Conservation (phyloP, 2,888 invertebrate species). For the Drosophila paranaensis region DNA sequence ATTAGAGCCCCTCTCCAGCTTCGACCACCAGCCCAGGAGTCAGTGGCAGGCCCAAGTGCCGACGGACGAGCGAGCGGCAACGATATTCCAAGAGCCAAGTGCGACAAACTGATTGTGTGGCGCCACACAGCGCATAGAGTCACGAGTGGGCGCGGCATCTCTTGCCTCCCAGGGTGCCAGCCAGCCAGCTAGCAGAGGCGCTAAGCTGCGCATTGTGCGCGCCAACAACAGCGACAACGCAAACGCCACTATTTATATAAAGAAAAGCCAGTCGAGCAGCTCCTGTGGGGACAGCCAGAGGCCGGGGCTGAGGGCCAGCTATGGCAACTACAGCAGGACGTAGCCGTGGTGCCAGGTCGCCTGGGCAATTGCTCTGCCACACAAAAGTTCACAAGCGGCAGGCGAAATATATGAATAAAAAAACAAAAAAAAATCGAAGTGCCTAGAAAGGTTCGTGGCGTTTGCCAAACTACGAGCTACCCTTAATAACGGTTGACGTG, state of each 20-base stretch:
- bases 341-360: constrained; percentile 27
- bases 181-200: constrained; percentile 21
- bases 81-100: constrained; percentile 57
- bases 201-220: constrained; percentile 73
- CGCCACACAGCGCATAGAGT: constrained; percentile 36
- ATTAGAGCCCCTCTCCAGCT: constrained; percentile 60
- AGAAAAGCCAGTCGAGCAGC: constrained; percentile 57
- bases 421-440: neutral
- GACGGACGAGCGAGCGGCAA: constrained; percentile 12
- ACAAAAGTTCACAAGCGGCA: constrained; percentile 58
- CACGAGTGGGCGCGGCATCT: constrained; percentile 34
- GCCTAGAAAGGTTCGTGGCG: neutral
- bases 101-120: constrained; percentile 78
- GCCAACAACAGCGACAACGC: constrained; percentile 41
- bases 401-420: constrained; percentile 20
- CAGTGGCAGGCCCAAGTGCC: constrained; percentile 23
- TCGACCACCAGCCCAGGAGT: neutral
- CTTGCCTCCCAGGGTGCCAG: neutral
- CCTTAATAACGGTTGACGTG: neutral
- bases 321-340: constrained; percentile 36
- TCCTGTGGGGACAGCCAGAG: neutral
- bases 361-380: constrained; percentile 61
- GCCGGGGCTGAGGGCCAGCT: neutral
- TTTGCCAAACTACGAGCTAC: constrained; percentile 1
- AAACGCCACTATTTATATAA: constrained; percentile 74